A percentile compares a stretch with the other conserved stretches of the same genome.
These are phyloP conservation scores for Eulemur rufifrons DNA, from an alignment of 2,113 vertebrate species.

Conservation along the genomic window DNA sequence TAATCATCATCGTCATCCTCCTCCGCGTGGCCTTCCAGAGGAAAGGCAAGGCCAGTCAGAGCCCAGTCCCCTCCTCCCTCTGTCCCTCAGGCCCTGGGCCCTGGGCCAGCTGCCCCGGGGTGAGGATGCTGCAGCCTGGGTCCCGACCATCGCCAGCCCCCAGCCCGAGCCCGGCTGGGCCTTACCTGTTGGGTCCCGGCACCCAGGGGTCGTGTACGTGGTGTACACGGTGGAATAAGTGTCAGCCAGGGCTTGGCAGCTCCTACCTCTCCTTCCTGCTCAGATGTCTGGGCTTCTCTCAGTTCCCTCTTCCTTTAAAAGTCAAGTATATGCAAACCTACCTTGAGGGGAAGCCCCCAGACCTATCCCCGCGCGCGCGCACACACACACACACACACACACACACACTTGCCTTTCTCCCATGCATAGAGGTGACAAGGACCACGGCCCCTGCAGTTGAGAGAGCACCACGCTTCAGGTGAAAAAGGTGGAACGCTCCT, in stretches of 20 bases:
- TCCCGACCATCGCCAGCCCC: neutral
- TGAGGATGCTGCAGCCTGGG: neutral
- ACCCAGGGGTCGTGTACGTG: neutral
- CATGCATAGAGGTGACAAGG: neutral
- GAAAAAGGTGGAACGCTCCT: neutral
- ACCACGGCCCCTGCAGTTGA: neutral
- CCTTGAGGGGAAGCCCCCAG: neutral
- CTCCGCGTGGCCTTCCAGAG: neutral
- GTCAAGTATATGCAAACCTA: constrained; percentile 52
- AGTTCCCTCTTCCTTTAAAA: neutral
- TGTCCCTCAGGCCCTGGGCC: neutral
- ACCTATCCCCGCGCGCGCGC: neutral
- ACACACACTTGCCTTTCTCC: neutral
- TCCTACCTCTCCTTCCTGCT: neutral
- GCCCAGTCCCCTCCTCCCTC: neutral
- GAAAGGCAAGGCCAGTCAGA: neutral
- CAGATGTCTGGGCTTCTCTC: neutral
- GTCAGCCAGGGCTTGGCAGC: rapidly evolving
- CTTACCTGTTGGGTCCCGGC: neutral
- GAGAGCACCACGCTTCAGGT: neutral
- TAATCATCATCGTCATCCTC: constrained; percentile 48
- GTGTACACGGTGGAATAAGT: neutral
- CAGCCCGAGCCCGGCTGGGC: neutral
- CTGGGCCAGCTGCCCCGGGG: too few species aligned
- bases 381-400: neutral